Evolutionary conservation across 2,888 invertebrate genomes (phyloP).

Genomic region (Ectemnius cavifrons): DNA sequence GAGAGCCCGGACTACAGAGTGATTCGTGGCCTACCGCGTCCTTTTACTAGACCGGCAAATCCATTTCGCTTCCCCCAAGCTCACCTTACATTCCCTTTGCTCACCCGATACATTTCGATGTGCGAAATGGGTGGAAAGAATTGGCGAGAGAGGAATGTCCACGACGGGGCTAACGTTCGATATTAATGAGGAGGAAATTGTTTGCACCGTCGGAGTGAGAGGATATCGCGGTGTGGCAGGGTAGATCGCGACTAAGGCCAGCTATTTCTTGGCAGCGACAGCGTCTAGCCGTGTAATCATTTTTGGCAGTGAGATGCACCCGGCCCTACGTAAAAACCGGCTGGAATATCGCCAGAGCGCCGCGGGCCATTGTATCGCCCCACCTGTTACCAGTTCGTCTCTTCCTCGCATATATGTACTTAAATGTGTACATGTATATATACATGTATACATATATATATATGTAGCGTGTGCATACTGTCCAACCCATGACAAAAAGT

Average conservation of each 20-base stretch:
- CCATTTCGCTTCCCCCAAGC: too few relatives aligned
- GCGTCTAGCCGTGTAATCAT: slow-evolving; percentile 63
- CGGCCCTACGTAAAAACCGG: slow-evolving; percentile 47
- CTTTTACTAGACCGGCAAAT: too few relatives aligned
- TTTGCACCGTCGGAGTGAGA: slow-evolving; percentile 12
- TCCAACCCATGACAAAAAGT: background rate
- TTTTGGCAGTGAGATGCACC: slow-evolving; percentile 60
- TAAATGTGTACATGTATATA: background rate
- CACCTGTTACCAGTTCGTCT: slow-evolving; percentile 63
- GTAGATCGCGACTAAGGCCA: slow-evolving; percentile 21
- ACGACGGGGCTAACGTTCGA: background rate
- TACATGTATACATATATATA: background rate
- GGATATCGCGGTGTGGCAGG: slow-evolving; percentile 30
- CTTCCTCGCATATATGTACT: background rate
- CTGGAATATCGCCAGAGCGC: slow-evolving; percentile 64
- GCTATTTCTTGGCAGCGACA: slow-evolving; percentile 49
- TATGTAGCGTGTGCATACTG: background rate
- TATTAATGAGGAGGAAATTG: slow-evolving; percentile 24
- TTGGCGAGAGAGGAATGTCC: background rate
- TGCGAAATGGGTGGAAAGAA: background rate
- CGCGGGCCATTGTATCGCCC: slow-evolving; percentile 46
- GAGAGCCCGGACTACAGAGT: background rate
- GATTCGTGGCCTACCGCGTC: too few relatives aligned
- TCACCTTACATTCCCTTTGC: too few relatives aligned
- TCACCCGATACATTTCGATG: too few relatives aligned